Evolutionary conservation across 2,888 invertebrate species (phyloP).

Genomic region (Pherbina coryleti): DNA sequence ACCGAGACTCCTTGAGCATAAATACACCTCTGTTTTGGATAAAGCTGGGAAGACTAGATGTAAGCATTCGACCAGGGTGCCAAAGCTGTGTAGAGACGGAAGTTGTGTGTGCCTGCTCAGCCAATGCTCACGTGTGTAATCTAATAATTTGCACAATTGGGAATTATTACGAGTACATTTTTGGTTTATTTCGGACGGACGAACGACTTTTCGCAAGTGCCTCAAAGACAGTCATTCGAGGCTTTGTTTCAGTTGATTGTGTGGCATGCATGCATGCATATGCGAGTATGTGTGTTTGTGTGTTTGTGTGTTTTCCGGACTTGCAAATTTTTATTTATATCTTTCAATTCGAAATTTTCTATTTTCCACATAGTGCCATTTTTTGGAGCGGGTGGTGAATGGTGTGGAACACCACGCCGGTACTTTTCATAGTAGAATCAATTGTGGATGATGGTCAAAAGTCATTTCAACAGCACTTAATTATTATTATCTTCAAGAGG

Average conservation of each 20-base stretch:
- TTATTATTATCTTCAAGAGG: conserved; percentile 72
- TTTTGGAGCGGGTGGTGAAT: conserved; percentile 22
- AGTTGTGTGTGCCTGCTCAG: background rate
- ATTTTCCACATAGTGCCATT: conserved; percentile 16
- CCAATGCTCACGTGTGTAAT: conserved; percentile 61
- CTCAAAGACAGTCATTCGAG: conserved; percentile 48
- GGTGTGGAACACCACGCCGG: conserved; percentile 13
- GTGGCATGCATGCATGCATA: conserved; percentile 26
- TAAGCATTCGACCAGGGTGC: background rate
- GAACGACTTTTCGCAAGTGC: conserved; percentile 4
- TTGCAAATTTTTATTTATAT: conserved; percentile 38
- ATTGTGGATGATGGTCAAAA: conserved; percentile 70
- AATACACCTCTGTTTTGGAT: conserved; percentile 38
- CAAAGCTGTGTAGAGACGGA: background rate
- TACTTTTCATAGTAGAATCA: conserved; percentile 62
- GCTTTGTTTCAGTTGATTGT: conserved; percentile 47
- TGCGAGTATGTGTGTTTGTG: no score
- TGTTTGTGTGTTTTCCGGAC: conserved; percentile 44
- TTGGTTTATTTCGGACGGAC: conserved; percentile 56
- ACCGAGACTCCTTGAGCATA: conserved; percentile 42
- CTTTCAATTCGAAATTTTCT: conserved; percentile 21
- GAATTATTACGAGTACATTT: conserved; percentile 63
- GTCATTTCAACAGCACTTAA: conserved; percentile 71
- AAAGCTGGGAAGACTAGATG: no score
- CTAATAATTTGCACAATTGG: conserved; percentile 68